Base-by-base conservation (phyloP, 92 coral and sea anemone genomes). In the Zoanthus solanderi region DNA sequence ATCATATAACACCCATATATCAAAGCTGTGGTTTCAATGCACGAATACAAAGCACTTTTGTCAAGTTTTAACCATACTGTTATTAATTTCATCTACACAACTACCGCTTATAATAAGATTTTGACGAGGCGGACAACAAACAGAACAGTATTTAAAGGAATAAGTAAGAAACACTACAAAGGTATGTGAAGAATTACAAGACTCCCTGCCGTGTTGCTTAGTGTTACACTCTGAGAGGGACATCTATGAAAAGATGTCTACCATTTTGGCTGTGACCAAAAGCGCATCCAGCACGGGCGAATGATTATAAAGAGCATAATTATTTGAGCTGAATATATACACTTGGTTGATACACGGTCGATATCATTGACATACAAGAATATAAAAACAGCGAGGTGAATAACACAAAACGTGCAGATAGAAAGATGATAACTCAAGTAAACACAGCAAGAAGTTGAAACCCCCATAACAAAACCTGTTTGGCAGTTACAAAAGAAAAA, bases 151-250 rank as follows among this genome's bases (percentile, higher is more conserved):
- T 65, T 65, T 14, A 18, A 32, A 37, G 75, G 32, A n/a, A 81
- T 28, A 66, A 81, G 31, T 10, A 60, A 7, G 4, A 29, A 44
- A 66, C 53, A 81, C 85, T 45, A 68, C 60, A 50, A 67, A 47
- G 85, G 85, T 46, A 81, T 81, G 85, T 10, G 53, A 81, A 81
- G 74, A 67, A 81, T 67, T 46, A 67, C 75, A 65, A 65, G 85
- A 81, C 85, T 66, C 76, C 85, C 85, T 23, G 85, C 75, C 45
- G 85, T 48, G 85, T 65, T 75, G 45, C 67, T 28, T 45, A n/a
- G 53, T 56, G 72, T 34, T 58, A 46, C 15, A 57, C 71, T 37
- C 72, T n/a, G 81, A 76, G 79, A 75, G 54, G 17, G 16, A 48
- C 79, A 75, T 30, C 45, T 52, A 77, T 37, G n/a, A 58, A 76